These are phyloP conservation scores for Neodiprion pinetum DNA, from an alignment of 1,140 invertebrate genomes.

Conservation along the genomic window DNA sequence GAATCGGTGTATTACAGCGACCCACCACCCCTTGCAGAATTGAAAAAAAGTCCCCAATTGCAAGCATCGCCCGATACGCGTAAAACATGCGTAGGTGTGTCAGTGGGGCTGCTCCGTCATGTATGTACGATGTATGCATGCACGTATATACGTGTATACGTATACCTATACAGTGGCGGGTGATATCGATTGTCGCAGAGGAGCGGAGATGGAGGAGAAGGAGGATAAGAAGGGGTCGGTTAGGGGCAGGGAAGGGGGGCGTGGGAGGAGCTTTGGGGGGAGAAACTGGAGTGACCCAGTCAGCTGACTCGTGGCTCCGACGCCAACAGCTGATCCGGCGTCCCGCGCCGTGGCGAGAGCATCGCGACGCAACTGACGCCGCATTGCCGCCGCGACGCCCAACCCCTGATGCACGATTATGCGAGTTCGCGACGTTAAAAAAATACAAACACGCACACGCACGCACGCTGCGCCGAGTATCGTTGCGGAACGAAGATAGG, in stretches of 20 bases:
- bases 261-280: slow-evolving; percentile 31
- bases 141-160: background rate
- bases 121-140: background rate
- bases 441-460: too few relatives aligned
- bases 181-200: slow-evolving; percentile 51
- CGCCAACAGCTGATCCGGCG: slow-evolving; percentile 48
- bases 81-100: too few relatives aligned
- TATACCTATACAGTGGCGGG: slow-evolving; percentile 11
- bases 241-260: slow-evolving; percentile 8
- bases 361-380: slow-evolving; percentile 45
- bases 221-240: slow-evolving; percentile 26
- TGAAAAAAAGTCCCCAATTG: too few relatives aligned
- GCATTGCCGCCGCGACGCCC: slow-evolving; percentile 41
- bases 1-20: too few relatives aligned
- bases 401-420: slow-evolving; percentile 4
- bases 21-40: too few relatives aligned
- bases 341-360: slow-evolving; percentile 29
- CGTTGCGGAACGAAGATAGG: too few relatives aligned
- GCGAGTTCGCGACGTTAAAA: background rate
- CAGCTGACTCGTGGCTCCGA: slow-evolving; percentile 54
- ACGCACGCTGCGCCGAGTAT: too few relatives aligned
- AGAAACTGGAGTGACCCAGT: slow-evolving; percentile 25
- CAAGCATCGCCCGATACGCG: too few relatives aligned
- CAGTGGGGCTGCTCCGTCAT: too few relatives aligned
- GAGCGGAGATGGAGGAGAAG: slow-evolving; percentile 11